Percentiles rank a stretch among this genome's conserved stretches.
phyloP scores from a whole-genome alignment of 2,797 vertebrate species.

The Discoglossus pictus region DNA sequence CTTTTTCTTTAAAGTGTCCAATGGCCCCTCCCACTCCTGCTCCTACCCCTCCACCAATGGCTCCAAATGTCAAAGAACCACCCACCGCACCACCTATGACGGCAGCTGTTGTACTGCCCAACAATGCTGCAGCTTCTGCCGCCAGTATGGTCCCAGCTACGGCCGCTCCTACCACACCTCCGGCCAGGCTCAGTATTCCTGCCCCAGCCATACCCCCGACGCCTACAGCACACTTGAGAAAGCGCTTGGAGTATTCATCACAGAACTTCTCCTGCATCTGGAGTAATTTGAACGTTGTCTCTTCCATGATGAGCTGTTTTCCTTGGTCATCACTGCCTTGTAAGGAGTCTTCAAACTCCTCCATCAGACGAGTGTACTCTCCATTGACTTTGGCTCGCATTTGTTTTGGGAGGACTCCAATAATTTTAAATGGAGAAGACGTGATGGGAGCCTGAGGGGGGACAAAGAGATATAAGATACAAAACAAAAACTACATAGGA shows the following conservation, averaged over 20 bases:
- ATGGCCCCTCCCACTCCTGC: constrained; percentile 33
- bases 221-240: constrained; percentile 32
- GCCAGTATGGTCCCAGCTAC: constrained; percentile 44
- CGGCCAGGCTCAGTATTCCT: constrained; percentile 39
- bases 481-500: too few species aligned
- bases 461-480: not conserved
- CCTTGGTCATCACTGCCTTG: not conserved
- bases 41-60: constrained; percentile 46
- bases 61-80: constrained; percentile 22
- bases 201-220: constrained; percentile 34
- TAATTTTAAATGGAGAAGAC: constrained; percentile 16
- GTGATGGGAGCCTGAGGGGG: not conserved
- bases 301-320: not conserved
- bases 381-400: not conserved
- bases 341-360: not conserved
- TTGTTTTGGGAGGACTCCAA: not conserved
- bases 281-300: not conserved
- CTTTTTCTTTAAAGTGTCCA: constrained; percentile 20
- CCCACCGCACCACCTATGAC: constrained; percentile 36
- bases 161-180: constrained; percentile 39
- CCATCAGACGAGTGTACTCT: not conserved
- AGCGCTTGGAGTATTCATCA: constrained; percentile 20
- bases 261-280: constrained; percentile 16
- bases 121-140: constrained; percentile 16
- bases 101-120: constrained; percentile 22